Evolutionary conservation across 2,113 vertebrate genomes (phyloP).

Genomic region (Nycticryphes semicollaris): DNA sequence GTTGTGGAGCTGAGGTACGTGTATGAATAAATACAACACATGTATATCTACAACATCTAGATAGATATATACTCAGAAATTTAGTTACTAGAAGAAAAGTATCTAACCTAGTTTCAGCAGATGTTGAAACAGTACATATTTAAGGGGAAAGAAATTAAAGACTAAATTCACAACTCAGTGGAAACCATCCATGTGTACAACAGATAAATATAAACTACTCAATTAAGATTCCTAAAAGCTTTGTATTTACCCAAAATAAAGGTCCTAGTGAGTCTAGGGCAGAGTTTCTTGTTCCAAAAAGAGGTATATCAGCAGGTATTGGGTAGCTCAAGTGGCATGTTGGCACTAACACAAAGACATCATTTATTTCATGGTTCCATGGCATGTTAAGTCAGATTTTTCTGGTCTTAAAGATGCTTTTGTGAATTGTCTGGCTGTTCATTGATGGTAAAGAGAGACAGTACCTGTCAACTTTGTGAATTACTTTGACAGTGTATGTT

Average conservation of each 20-base stretch:
- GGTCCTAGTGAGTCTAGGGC: background rate
- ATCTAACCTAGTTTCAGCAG: background rate
- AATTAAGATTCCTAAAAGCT: background rate
- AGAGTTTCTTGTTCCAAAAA: background rate
- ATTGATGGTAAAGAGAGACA: background rate
- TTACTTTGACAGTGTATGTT: slow-evolving; percentile 22
- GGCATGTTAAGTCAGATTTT: background rate
- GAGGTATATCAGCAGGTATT: background rate
- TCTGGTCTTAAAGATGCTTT: slow-evolving; percentile 1
- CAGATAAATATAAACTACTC: background rate
- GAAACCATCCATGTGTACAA: background rate
- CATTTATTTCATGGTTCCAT: background rate
- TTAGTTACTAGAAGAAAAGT: background rate
- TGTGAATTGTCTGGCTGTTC: background rate
- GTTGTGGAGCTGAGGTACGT: background rate
- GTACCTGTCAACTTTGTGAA: background rate
- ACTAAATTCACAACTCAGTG: background rate
- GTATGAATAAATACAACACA: background rate
- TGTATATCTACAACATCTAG: background rate
- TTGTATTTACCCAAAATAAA: background rate
- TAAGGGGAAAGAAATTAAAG: background rate
- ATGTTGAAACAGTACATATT: background rate
- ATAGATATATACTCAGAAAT: background rate
- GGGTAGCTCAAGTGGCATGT: background rate
- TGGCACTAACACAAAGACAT: background rate